Base-by-base conservation (phyloP, 2,113 vertebrate genomes). In the Amazona vittata region DNA sequence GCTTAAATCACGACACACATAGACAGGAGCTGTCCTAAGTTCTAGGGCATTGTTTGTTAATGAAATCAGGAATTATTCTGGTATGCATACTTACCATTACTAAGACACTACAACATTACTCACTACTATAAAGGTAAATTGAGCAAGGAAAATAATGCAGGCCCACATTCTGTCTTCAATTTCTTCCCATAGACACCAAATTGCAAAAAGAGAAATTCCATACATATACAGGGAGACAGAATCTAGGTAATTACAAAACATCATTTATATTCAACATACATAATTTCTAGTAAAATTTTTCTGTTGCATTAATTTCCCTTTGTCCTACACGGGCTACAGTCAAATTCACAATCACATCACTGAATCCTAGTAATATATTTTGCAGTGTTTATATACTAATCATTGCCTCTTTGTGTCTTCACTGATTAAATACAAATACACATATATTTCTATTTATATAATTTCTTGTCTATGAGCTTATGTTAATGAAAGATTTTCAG, bases 401-500 rank as follows among this genome's bases (percentile, higher is more conserved):
- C 3, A 59, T 59, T 62, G 5, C 15, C 8, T 68, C 24, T 80
- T 86, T 69, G 31, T 73, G 41, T 55, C 53, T 95, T 95, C 17
- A 53, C 12, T 82, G 70, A 89, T 83, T 90, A 93, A 89, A 77
- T 26, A 4, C 5, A 60, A 5, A n/a, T 12, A 52, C 7, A 37
- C 28, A 84, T 12, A 62, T 26, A 26, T 86, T 47, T 82, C 16
- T 46, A 62, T 83, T 69, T 57, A 65, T 65, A 50, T 62, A 50
- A 53, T 86, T 81, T 95, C 16, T 65, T 63, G 10, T n/a, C 10
- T 83, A 49, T 83, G 43, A 94, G 15, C 14, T 86, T 83, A 90
- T 9, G 74, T 59, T 79, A 94, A 76, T 79, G 81, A 84, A 50
- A 78, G 16, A 55, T 78, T 96, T 97, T 78, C 59, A 67, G 64